phyloP scores from a whole-genome alignment of 1,140 invertebrate genomes.

The Eumeta japonica region DNA sequence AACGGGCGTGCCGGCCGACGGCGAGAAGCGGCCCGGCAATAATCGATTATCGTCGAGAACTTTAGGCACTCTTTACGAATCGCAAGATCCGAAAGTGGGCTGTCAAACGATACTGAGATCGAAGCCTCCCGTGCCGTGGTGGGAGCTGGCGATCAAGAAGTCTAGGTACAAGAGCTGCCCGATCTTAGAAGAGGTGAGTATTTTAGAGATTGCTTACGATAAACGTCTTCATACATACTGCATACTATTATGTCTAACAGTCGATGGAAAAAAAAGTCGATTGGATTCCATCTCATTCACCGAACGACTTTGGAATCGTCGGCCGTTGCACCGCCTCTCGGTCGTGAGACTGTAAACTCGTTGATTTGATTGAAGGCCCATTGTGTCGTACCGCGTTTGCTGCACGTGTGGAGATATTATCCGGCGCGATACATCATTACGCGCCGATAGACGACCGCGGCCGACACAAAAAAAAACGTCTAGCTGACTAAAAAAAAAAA shows the following conservation, averaged over 20 bases:
- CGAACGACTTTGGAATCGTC: background rate
- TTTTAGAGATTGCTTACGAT: no score
- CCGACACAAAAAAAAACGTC: background rate
- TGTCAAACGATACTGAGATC: constrained; percentile 63
- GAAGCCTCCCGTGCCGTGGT: constrained; percentile 75
- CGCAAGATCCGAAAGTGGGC: constrained; percentile 62
- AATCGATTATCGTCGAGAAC: constrained; percentile 30
- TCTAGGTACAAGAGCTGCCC: constrained; percentile 72
- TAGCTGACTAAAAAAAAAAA: no score
- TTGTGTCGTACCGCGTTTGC: no score
- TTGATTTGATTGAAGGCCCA: no score
- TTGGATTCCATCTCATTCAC: background rate
- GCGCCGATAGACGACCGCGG: background rate
- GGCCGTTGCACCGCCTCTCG: no score
- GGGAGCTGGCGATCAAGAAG: constrained; percentile 77
- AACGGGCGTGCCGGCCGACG: constrained; percentile 44
- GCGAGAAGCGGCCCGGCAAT: constrained; percentile 18
- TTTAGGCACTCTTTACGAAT: constrained; percentile 53
- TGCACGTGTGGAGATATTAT: constrained; percentile 2
- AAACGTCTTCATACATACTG: no score
- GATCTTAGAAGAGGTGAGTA: constrained; percentile 62
- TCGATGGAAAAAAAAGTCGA: background rate
- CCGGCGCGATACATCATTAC: constrained; percentile 3
- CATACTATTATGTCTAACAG: background rate
- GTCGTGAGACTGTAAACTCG: no score